Base-by-base conservation (phyloP, 2,797 vertebrate species). In the Tauraco hartlaubi region DNA sequence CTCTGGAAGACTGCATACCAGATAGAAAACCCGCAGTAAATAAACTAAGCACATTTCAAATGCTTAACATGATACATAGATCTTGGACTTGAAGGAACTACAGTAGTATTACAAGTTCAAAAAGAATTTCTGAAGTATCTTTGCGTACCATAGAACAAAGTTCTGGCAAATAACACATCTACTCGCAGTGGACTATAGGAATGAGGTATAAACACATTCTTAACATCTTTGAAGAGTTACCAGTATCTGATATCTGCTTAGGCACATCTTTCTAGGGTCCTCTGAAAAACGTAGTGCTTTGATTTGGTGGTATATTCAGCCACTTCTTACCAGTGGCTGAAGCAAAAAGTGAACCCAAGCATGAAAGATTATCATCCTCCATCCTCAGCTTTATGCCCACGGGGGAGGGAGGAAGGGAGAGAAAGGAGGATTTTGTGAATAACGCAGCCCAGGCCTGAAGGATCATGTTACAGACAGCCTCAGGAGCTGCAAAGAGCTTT, bases 331-430 rank as follows among this genome's bases (percentile, higher is more conserved):
- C 16, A 28, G 46, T 7, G 48, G 22, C 17, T 76, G 79, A 71
- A 66, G 21, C 11, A 75, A 76, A 64, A 72, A 26, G 7, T 37
- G 29, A 76, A 28, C 15, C 26, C 16, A 48, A 75, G 23, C 25
- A 58, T 1, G 1, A 17, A 43, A 63, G 33, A 23, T 17, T 44
- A 39, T 33, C 28, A 56, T n/a, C 9, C 7, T 66, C 17, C 31
- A 22, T 43, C 23, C 20, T 61, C 43, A 51, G 19, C 13, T 68
- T 76, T 46, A 72, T 43, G 19, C 4, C 21, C 6, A 20, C 1
- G 6, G 4, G 21, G 7, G 8, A 8, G 9, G 7, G 6, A 4
- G 0, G 20, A 11, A 19, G n/a, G 8, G 9, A 21, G 9, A 9
- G 11, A 16, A 28, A 33, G 1, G 23, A 72, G 3, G 15, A 78